A percentile compares a stretch with the other conserved stretches of the same genome.
phyloP scores from a whole-genome alignment of 2,888 invertebrate species.

The Homarus gammarus region DNA sequence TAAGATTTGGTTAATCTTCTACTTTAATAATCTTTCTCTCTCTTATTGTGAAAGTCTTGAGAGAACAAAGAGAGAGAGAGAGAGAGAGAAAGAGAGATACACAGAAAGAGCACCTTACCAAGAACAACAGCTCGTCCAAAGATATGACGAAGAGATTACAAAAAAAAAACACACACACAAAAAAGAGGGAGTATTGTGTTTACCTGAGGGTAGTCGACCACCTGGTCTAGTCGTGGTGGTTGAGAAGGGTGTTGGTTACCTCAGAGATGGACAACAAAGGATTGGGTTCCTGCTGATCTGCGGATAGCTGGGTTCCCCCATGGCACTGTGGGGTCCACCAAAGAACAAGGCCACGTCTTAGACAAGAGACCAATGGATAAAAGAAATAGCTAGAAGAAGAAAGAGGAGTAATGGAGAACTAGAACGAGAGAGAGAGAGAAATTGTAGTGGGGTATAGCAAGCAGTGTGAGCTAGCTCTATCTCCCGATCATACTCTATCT shows the following conservation, averaged over 20 bases:
- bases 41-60: background rate
- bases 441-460: background rate
- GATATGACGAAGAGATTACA: background rate
- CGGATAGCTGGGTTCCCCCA: conserved; percentile 75
- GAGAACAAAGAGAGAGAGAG: too few relatives aligned
- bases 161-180: background rate
- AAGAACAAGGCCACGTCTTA: conserved; percentile 64
- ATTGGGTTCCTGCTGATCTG: conserved; percentile 84
- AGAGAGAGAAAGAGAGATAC: too few relatives aligned
- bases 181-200: conserved; percentile 24
- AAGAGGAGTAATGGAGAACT: background rate
- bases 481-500: too few relatives aligned
- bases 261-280: conserved; percentile 88
- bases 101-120: background rate
- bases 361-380: conserved; percentile 28
- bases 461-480: background rate
- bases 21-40: background rate
- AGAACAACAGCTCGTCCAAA: too few relatives aligned
- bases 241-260: conserved; percentile 87
- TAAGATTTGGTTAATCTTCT: conserved; percentile 1
- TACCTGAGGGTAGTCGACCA: conserved; percentile 62
- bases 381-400: background rate
- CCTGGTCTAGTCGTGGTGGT: conserved; percentile 78
- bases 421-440: background rate
- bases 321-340: conserved; percentile 63